Percentiles rank a stretch among this genome's conserved stretches.
These are phyloP conservation scores for Synaphobranchus kaupii DNA, from an alignment of 2,797 vertebrate genomes.

Conservation along the genomic window DNA sequence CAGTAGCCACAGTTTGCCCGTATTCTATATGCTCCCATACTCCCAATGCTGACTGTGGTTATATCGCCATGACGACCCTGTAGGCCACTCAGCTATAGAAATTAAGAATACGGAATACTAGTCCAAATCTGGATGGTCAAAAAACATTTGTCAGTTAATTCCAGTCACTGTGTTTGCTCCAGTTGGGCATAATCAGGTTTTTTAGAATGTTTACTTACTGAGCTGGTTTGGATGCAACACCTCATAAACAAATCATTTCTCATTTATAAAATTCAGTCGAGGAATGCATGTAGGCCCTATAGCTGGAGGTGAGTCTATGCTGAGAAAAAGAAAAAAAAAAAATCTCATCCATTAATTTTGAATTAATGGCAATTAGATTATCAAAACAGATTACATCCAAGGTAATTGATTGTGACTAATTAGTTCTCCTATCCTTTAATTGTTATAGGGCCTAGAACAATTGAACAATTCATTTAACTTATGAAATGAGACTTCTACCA, in stretches of 20 bases:
- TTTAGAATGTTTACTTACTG: not conserved
- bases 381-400: slow-evolving; percentile 9
- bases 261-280: not conserved
- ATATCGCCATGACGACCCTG: not conserved
- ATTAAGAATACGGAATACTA: not conserved
- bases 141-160: not conserved
- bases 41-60: not conserved
- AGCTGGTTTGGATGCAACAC: not conserved
- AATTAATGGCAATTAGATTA: not conserved
- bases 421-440: not conserved
- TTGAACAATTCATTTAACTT: not conserved
- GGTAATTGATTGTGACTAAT: slow-evolving; percentile 16
- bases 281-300: not conserved
- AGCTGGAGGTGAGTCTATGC: not conserved
- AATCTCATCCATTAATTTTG: not conserved
- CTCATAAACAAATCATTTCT: not conserved
- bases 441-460: not conserved
- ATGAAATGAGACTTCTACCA: not conserved
- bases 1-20: not conserved
- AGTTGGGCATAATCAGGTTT: not conserved
- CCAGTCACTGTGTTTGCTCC: not conserved
- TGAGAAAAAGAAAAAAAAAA: not conserved
- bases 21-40: not conserved
- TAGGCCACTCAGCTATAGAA: not conserved
- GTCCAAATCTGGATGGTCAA: not conserved